phyloP scores from a whole-genome alignment of 2,797 vertebrate species.

The Enteromius argenteus region DNA sequence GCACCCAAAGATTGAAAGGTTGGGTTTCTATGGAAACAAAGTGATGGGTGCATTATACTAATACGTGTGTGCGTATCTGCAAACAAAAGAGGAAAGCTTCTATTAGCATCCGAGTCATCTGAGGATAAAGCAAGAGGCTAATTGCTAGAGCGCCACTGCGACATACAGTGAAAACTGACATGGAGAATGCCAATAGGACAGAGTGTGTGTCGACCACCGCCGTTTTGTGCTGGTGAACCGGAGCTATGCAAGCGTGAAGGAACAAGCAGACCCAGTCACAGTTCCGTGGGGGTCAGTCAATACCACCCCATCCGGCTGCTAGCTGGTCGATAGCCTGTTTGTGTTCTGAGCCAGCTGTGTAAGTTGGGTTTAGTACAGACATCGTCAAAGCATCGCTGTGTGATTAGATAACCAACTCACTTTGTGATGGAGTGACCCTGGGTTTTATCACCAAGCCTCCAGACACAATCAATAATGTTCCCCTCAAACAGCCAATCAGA shows the following conservation, averaged over 20 bases:
- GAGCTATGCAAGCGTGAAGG: conserved; percentile 32
- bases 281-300: conserved; percentile 55
- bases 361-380: conserved; percentile 32
- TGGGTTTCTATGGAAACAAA: conserved; percentile 55
- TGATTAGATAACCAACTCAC: conserved; percentile 56
- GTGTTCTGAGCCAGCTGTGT: conserved; percentile 7
- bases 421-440: conserved; percentile 36
- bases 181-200: background rate
- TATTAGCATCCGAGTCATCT: background rate
- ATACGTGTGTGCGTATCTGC: background rate
- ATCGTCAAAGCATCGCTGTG: conserved; percentile 27
- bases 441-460: conserved; percentile 39
- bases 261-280: conserved; percentile 43
- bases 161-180: conserved; percentile 1
- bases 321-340: conserved; percentile 48
- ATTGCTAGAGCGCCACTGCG: background rate
- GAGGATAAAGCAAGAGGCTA: conserved; percentile 26
- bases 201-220: background rate
- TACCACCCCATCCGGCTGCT: conserved; percentile 35
- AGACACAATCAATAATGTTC: conserved; percentile 52
- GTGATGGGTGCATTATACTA: conserved; percentile 34
- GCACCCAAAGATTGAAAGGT: conserved; percentile 28
- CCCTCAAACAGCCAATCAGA: conserved; percentile 42
- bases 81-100: conserved; percentile 22
- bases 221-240: conserved; percentile 22